Conservation (phyloP, 2,888 invertebrate genomes). For the Eupithecia pulchellata region DNA sequence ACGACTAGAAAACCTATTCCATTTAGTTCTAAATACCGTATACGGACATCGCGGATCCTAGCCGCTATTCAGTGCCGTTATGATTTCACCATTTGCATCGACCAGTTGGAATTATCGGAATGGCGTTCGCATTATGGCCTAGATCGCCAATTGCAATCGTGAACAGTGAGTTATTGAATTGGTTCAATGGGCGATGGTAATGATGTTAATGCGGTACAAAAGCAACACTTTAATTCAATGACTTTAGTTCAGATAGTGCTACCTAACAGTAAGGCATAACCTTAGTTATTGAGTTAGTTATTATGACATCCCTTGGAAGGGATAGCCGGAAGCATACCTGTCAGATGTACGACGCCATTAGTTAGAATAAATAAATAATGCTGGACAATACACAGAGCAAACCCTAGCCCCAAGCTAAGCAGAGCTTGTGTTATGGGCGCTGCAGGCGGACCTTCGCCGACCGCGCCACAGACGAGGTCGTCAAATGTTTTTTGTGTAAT, state of each 20-base stretch:
- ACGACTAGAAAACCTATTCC: constrained; percentile 8
- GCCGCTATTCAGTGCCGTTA: constrained; percentile 32
- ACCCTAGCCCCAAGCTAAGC: no score
- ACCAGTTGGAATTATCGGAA: constrained; percentile 38
- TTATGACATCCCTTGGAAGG: no score
- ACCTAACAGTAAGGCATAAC: no score
- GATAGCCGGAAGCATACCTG: no score
- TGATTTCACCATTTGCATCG: constrained; percentile 36
- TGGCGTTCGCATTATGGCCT: constrained; percentile 38
- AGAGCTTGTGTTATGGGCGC: no score
- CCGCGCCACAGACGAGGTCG: no score
- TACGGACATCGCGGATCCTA: constrained; percentile 34
- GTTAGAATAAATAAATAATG: no score
- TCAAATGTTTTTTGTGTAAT: no score
- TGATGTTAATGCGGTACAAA: constrained; percentile 19
- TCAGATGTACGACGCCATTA: no score
- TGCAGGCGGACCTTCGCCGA: no score
- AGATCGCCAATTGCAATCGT: constrained; percentile 33
- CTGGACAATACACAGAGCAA: no score
- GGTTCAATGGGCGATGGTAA: constrained; percentile 31
- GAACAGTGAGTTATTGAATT: constrained; percentile 30
- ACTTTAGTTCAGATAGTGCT: neutral
- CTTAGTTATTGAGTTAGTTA: no score
- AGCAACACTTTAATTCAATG: constrained; percentile 12
- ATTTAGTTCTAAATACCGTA: constrained; percentile 45